These are phyloP conservation scores for Bombus vancouverensis DNA, from an alignment of 1,140 invertebrate genomes.

Conservation along the genomic window DNA sequence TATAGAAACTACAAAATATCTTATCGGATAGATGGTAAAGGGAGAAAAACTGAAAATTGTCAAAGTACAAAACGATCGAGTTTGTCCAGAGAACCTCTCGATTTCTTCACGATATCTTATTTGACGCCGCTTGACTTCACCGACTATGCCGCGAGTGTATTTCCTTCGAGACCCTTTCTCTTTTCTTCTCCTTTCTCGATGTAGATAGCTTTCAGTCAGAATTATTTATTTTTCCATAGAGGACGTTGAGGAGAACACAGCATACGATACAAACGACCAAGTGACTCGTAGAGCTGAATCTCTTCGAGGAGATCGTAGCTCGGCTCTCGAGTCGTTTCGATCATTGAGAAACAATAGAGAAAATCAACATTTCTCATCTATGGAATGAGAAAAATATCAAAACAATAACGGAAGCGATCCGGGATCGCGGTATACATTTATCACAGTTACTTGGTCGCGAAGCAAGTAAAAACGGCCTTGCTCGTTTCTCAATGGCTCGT, in stretches of 20 bases:
- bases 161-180: constrained; percentile 10
- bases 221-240: constrained; percentile 25
- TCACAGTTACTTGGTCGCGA: background rate
- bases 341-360: background rate
- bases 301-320: background rate
- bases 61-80: background rate
- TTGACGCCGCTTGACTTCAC: background rate
- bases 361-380: background rate
- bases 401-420: constrained; percentile 8
- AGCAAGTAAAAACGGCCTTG: constrained; percentile 1
- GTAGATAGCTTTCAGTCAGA: background rate
- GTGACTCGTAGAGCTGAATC: background rate
- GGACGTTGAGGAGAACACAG: too few relatives aligned
- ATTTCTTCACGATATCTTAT: background rate
- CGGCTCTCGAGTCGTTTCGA: background rate
- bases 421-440: background rate
- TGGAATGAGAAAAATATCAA: background rate
- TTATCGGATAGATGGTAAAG: too few relatives aligned
- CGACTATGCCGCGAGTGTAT: background rate
- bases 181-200: background rate
- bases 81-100: background rate
- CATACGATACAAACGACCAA: background rate
- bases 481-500: background rate
- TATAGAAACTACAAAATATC: background rate
- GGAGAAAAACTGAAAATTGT: background rate